Conservation (phyloP, 2,113 vertebrate genomes). For the Columba janthina region DNA sequence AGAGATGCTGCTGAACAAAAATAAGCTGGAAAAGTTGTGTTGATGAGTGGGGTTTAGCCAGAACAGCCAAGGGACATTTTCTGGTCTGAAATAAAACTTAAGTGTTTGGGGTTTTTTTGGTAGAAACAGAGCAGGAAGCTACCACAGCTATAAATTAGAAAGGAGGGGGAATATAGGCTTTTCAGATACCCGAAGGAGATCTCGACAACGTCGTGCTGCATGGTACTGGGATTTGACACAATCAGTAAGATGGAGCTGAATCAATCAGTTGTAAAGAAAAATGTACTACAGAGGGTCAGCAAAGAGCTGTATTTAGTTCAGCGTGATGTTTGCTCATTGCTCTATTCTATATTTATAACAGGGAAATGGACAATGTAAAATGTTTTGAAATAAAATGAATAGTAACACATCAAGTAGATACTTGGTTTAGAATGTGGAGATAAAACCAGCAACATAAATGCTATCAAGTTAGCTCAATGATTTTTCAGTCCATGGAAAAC, state of each 20-base stretch:
- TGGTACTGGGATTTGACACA: neutral
- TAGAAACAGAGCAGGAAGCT: neutral
- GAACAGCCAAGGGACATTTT: neutral
- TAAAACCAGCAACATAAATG: neutral
- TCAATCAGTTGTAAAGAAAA: neutral
- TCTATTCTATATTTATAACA: neutral
- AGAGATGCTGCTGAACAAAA: neutral
- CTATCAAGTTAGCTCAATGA: neutral
- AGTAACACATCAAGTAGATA: neutral
- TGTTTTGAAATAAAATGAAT: neutral
- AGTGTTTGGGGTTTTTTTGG: neutral
- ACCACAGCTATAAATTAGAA: neutral
- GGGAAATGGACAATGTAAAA: neutral
- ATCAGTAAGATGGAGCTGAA: neutral
- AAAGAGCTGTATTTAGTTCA: neutral
- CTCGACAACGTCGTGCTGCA: neutral
- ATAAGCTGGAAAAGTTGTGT: neutral
- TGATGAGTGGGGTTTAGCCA: neutral
- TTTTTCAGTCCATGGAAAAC: neutral
- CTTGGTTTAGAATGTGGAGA: neutral
- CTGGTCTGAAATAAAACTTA: neutral
- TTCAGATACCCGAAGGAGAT: neutral
- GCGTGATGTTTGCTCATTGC: neutral
- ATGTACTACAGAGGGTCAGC: neutral
- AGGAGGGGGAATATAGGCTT: neutral